Conservation (phyloP, 30 jellyfish, hydroid and myxozoan genomes). For the Sanderia malayensis region DNA sequence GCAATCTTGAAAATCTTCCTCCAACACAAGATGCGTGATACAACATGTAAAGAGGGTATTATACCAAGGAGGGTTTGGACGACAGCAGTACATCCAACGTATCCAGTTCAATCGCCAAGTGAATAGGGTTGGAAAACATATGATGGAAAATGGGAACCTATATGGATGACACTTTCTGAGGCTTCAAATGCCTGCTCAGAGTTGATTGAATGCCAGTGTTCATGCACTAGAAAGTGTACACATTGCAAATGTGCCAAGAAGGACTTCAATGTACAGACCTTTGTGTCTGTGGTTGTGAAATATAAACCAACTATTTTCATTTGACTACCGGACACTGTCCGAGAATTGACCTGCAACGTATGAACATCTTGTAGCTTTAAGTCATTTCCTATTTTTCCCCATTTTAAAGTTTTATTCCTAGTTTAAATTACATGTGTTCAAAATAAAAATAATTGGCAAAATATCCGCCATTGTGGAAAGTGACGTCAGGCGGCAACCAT, state of each 20-base stretch:
- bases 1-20: constrained; percentile 23
- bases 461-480: constrained; percentile 1
- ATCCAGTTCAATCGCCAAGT: constrained; percentile 21
- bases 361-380: constrained; percentile 6
- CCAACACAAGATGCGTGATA: constrained; percentile 28
- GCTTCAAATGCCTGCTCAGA: constrained; percentile 47
- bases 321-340: constrained; percentile 5
- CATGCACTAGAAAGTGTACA: constrained; percentile 31
- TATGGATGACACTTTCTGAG: constrained; percentile 46
- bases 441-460: not conserved
- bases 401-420: constrained; percentile 8
- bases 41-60: constrained; percentile 34
- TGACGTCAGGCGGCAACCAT: constrained; percentile 3
- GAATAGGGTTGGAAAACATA: constrained; percentile 29
- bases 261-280: constrained; percentile 35
- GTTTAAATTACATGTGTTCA: not conserved
- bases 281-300: constrained; percentile 12
- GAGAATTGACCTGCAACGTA: not conserved
- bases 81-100: not conserved
- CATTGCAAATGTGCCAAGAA: constrained; percentile 43
- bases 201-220: constrained; percentile 40
- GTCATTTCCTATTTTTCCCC: not conserved
- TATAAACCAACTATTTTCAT: not conserved
- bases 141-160: constrained; percentile 31
- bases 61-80: constrained; percentile 39